phyloP scores from a whole-genome alignment of 2,113 vertebrate genomes.

The Maylandia zebra region DNA sequence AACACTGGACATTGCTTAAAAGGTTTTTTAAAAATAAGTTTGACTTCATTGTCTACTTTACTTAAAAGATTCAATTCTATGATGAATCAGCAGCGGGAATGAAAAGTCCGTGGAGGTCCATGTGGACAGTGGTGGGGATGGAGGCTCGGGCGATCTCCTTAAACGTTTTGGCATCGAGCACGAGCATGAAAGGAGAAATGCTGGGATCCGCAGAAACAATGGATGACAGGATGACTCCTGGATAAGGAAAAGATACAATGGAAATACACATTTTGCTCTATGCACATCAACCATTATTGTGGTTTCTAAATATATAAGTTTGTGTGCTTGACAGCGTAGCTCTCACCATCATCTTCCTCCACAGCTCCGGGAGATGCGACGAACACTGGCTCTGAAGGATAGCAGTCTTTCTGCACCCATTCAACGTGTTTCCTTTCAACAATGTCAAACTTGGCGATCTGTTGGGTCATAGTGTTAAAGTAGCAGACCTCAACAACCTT shows the following conservation, averaged over 20 bases:
- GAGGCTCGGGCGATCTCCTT: slow-evolving; percentile 79
- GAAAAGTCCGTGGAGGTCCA: slow-evolving; percentile 90
- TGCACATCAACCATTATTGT: neutral
- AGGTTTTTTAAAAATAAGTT: neutral
- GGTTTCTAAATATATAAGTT: neutral
- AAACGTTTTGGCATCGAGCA: slow-evolving; percentile 83
- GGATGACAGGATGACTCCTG: slow-evolving; percentile 84
- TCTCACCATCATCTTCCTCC: slow-evolving; percentile 86
- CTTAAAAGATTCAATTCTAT: neutral
- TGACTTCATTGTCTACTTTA: neutral
- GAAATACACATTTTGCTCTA: neutral
- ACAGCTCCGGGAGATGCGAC: slow-evolving; percentile 74
- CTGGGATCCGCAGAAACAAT: slow-evolving; percentile 75
- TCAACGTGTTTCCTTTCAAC: slow-evolving; percentile 65
- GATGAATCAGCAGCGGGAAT: slow-evolving; percentile 50
- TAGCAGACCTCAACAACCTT: neutral
- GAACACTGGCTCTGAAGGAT: slow-evolving; percentile 85
- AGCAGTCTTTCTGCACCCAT: slow-evolving; percentile 79
- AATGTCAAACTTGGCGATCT: slow-evolving; percentile 82
- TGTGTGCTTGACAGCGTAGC: neutral
- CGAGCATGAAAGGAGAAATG: slow-evolving; percentile 79
- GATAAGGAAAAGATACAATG: neutral
- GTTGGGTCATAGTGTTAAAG: neutral
- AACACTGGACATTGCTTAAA: neutral
- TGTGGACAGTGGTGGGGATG: slow-evolving; percentile 71